These are phyloP conservation scores for Mystacides longicornis DNA, from an alignment of 2,888 invertebrate species.

Conservation along the genomic window DNA sequence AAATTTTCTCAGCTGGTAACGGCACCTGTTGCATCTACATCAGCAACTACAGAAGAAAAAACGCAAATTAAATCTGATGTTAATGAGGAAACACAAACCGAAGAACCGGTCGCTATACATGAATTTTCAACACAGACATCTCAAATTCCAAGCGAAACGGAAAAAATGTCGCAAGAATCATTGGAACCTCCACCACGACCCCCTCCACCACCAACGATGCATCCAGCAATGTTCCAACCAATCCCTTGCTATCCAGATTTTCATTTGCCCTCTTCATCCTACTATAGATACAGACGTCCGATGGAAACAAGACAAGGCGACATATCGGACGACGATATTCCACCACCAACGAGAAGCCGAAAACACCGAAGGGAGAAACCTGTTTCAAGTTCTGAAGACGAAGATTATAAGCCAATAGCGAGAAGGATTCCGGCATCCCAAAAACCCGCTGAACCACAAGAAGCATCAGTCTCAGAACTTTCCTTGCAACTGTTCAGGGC, in stretches of 20 bases:
- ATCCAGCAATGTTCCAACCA: constrained; percentile 41
- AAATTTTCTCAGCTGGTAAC: constrained; percentile 47
- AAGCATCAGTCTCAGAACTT: constrained; percentile 61
- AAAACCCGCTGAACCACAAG: constrained; percentile 39
- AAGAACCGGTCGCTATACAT: constrained; percentile 28
- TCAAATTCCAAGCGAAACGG: background rate
- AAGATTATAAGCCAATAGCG: constrained; percentile 40
- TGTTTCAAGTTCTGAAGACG: constrained; percentile 48
- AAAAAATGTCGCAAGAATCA: background rate
- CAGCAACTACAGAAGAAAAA: constrained; percentile 26
- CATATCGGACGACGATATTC: constrained; percentile 36
- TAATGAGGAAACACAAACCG: constrained; percentile 19
- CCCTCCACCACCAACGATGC: constrained; percentile 45
- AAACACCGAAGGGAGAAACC: constrained; percentile 38
- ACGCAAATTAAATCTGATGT: constrained; percentile 7
- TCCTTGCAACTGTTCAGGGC: constrained; percentile 64
- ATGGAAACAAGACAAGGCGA: constrained; percentile 37
- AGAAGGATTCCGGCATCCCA: constrained; percentile 38
- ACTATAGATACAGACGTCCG: constrained; percentile 40
- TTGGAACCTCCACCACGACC: constrained; percentile 33
- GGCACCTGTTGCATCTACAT: constrained; percentile 7
- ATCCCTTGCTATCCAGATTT: constrained; percentile 47
- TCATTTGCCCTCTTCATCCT: constrained; percentile 43
- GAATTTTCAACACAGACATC: background rate
- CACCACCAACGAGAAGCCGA: constrained; percentile 43